These are phyloP conservation scores for Charaxes varanes DNA, from an alignment of 1,140 invertebrate genomes.

Conservation along the genomic window DNA sequence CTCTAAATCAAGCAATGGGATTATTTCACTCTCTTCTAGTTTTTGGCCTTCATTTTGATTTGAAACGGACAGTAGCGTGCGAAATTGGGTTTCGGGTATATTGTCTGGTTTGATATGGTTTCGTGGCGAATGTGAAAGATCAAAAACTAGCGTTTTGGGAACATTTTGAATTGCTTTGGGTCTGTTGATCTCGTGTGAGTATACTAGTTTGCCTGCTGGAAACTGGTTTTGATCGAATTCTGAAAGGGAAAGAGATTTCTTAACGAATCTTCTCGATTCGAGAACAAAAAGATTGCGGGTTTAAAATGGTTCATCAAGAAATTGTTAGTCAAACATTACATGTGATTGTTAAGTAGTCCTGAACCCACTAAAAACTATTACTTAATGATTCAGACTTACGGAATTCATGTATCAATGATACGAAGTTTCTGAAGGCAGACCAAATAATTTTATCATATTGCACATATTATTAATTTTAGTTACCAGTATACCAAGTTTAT, in stretches of 20 bases:
- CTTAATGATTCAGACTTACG: too few species aligned
- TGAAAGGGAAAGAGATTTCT: constrained; percentile 47
- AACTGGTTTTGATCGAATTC: constrained; percentile 29
- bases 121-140: neutral
- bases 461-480: too few species aligned
- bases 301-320: too few species aligned
- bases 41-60: constrained; percentile 7
- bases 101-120: constrained; percentile 3
- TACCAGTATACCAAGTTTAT: too few species aligned
- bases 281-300: constrained; percentile 16
- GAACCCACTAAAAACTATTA: too few species aligned
- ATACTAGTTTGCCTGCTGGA: constrained; percentile 14
- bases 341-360: neutral
- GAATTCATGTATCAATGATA: too few species aligned
- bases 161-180: constrained; percentile 6
- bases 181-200: constrained; percentile 6
- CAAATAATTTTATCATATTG: too few species aligned
- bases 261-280: constrained; percentile 38
- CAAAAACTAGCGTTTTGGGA: constrained; percentile 5
- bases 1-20: constrained; percentile 14
- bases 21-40: constrained; percentile 5
- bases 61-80: constrained; percentile 12
- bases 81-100: constrained; percentile 8
- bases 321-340: neutral
- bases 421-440: too few species aligned